These are phyloP conservation scores for Hestina assimilis DNA, from an alignment of 1,140 invertebrate genomes.

Conservation along the genomic window DNA sequence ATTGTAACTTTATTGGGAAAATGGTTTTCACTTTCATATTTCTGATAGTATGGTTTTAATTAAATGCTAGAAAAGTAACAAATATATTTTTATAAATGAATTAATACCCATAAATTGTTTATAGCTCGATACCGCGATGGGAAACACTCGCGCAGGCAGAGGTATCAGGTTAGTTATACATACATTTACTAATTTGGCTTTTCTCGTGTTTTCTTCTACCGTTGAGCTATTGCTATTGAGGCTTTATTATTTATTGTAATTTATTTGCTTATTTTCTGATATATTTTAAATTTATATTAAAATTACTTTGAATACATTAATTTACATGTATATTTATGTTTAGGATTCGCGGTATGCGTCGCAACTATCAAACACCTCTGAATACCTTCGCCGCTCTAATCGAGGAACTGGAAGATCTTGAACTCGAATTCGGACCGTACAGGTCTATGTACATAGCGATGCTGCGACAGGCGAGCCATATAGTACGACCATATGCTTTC, in stretches of 20 bases:
- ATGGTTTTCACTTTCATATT: background rate
- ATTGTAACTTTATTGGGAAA: background rate
- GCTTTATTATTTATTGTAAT: too few species aligned
- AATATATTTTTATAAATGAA: background rate
- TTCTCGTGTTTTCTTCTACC: too few species aligned
- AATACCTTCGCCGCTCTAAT: conserved; percentile 19
- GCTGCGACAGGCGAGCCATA: conserved; percentile 14
- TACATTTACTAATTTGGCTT: too few species aligned
- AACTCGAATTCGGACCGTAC: conserved; percentile 17
- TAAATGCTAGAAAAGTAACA: background rate
- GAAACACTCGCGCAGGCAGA: too few species aligned
- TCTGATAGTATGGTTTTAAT: background rate
- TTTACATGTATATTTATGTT: background rate
- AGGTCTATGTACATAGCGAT: conserved; percentile 20
- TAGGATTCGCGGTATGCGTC: conserved; percentile 7
- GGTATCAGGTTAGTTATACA: conserved; percentile 2
- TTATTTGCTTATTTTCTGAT: too few species aligned
- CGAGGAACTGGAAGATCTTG: conserved; percentile 38
- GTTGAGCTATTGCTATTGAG: too few species aligned
- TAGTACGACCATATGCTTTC: background rate
- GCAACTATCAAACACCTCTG: background rate
- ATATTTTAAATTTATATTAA: background rate
- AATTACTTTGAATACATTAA: background rate
- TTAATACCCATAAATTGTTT: too few species aligned
- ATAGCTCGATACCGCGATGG: too few species aligned